A percentile compares a stretch with the other conserved stretches of the same genome.
phyloP scores from a whole-genome alignment of 2,113 vertebrate genomes.

The Silurus meridionalis region DNA sequence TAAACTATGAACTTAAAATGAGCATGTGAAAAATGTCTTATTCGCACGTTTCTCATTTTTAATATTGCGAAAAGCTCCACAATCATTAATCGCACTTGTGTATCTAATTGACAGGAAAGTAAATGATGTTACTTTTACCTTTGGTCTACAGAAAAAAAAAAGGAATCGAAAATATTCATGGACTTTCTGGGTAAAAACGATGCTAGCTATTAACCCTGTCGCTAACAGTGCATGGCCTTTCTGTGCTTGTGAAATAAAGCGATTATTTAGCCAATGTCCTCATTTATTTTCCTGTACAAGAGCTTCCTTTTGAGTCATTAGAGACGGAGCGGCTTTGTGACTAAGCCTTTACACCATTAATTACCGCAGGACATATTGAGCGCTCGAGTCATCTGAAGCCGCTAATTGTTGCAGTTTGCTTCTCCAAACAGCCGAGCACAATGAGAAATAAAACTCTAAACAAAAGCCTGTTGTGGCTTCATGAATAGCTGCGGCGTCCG shows the following conservation, averaged over 20 bases:
- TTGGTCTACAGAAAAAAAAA: no score
- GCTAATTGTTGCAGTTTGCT: constrained; percentile 46
- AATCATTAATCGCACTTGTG: background rate
- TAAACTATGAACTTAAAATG: background rate
- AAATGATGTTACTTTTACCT: background rate
- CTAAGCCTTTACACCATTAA: constrained; percentile 33
- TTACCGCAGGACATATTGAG: constrained; percentile 27
- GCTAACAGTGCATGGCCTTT: background rate
- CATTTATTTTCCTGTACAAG: background rate
- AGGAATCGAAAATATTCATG: background rate
- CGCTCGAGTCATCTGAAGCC: constrained; percentile 7
- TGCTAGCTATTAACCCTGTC: background rate
- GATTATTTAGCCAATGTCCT: background rate
- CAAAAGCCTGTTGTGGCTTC: constrained; percentile 14
- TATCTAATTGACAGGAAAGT: background rate
- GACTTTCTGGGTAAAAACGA: background rate
- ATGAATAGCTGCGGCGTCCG: background rate
- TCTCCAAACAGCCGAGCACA: constrained; percentile 18
- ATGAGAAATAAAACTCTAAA: background rate
- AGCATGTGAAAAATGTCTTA: no score
- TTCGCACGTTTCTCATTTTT: background rate
- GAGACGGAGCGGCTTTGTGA: constrained; percentile 8
- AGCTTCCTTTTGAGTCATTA: background rate
- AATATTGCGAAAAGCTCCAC: background rate
- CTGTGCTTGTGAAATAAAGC: background rate